phyloP scores from a whole-genome alignment of 2,888 invertebrate species.

The Sphinx pinastri region DNA sequence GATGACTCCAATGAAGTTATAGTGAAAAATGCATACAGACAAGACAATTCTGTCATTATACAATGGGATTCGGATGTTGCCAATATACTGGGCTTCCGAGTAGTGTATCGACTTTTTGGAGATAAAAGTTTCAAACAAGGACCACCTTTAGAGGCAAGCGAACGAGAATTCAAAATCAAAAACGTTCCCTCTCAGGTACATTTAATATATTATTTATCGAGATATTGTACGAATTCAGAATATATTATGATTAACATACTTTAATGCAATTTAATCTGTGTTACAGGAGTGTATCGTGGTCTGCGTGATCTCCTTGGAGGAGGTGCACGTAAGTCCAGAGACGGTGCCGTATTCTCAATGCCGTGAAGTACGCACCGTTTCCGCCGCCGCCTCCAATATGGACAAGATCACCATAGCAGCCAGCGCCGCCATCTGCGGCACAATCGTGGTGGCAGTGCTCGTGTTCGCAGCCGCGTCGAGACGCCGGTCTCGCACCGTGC shows the following conservation, averaged over 20 bases:
- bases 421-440: conserved; percentile 96
- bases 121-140: conserved; percentile 95
- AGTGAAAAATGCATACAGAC: conserved; percentile 92
- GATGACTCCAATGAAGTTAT: conserved; percentile 90
- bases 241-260: conserved; percentile 14
- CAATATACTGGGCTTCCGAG: conserved; percentile 94
- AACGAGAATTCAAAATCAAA: conserved; percentile 96
- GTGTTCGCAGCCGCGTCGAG: conserved; percentile 95
- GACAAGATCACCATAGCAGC: conserved; percentile 97
- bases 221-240: background rate
- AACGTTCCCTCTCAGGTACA: conserved; percentile 93
- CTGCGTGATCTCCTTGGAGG: conserved; percentile 95
- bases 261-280: conserved; percentile 34
- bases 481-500: conserved; percentile 90
- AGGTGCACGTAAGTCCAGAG: conserved; percentile 93
- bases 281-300: conserved; percentile 95
- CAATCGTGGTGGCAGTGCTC: conserved; percentile 94
- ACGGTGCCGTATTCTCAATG: conserved; percentile 94
- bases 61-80: conserved; percentile 96
- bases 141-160: conserved; percentile 94
- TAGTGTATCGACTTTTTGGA: conserved; percentile 94
- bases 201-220: conserved; percentile 22
- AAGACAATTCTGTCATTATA: conserved; percentile 94
- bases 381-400: conserved; percentile 93
- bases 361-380: conserved; percentile 93